Base-by-base conservation (phyloP, 2,797 vertebrate species). In the Phrynocephalus guinanensis region DNA sequence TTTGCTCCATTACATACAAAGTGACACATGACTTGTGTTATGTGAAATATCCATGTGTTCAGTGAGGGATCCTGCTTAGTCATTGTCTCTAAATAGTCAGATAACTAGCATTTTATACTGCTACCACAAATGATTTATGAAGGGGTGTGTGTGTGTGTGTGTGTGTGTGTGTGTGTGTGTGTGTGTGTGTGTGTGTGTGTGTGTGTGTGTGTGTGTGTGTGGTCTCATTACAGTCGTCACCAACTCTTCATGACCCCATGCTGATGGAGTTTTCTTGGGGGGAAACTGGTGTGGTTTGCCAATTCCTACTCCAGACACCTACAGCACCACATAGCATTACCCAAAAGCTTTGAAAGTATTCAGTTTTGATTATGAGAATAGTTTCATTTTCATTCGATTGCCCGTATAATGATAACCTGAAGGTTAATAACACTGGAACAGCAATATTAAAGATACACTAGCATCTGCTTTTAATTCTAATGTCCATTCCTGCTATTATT, bases 321-420 rank as follows among this genome's bases (percentile, higher is more conserved):
- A 38, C 38, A 38, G 38, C 38, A 38, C 38, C 71, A 87, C 0
- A 0, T 38, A 75, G 28, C 86, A 84, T 86, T 52, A 50, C 73
- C 26, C 83, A 80, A 71, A 81, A 84, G 85, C 86, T 90, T 83
- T 78, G n/a, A 83, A 82, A 86, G 80, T 84, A 78, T 26, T 88
- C 56, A 5, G 60, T 91, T 93, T 93, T 94, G 78, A 26, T 88
- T 33, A 84, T 63, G 70, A 33, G 88, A 82, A 0, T 68, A 78
- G 48, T 92, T 91, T 92, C 0, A 0, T 89, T 90, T 86, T 87
- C 10, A 48, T 63, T 86, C 91, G 80, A 91, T 72, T 56, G 24
- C 83, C 87, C 66, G 88, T 87, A 77, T 87, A 90, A 85, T 85
- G 76, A 60, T 82, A 67, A 88, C 44, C 75, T 1, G 83, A 85